Base-by-base conservation (phyloP, 2,797 vertebrate genomes). In the Potorous gilbertii region DNA sequence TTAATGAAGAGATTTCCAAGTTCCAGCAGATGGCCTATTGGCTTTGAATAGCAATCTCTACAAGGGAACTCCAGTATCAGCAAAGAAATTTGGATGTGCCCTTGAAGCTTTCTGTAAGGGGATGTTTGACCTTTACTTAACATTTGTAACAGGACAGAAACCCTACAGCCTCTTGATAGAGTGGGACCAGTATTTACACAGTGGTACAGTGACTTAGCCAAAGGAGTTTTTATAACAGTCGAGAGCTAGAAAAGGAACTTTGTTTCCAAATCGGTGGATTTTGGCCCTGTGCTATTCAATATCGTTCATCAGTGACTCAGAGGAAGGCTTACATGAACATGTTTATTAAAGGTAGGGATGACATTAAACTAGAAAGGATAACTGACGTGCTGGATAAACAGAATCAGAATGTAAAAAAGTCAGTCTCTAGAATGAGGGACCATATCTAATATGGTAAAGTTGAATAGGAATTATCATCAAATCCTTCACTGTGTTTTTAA, bases 41-140 rank as follows among this genome's bases (percentile, higher is more conserved):
- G 40, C 31, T 24, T 28, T 56, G 46, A 59, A 54, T 24, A 90
- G 1, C 5, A 1, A 87, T 11, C n/a, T 0, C 0, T 21, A 29
- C 52, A 55, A 93, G 90, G 59, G 34, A 10, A 14, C 52, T 52
- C 2, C 5, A 6, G 4, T 31, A 27, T 56, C 29, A 0, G 13
- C 0, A 3, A 59, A 55, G 31, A 91, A 56, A n/a, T 28, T 14
- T n/a, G 13, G 52, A 46, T 16, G 3, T 55, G 34, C 18, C 56
- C n/a, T 91, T 31, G 1, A 54, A 87, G 40, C 31, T 87, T 92
- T 66, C 95, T 62, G 90, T 5, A 50, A 62, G 66, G 40, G 28
- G 54, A n/a, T 27, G 8, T 92, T 74, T 95, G 90, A 93, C 91
- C 31, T 96, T 57, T 55, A 56, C n/a, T 55, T 94, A 87, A 87